Percentiles rank a stretch among this genome's conserved stretches.
Conservation (phyloP, 2,113 vertebrate species). For the Heloderma charlesbogerti region DNA sequence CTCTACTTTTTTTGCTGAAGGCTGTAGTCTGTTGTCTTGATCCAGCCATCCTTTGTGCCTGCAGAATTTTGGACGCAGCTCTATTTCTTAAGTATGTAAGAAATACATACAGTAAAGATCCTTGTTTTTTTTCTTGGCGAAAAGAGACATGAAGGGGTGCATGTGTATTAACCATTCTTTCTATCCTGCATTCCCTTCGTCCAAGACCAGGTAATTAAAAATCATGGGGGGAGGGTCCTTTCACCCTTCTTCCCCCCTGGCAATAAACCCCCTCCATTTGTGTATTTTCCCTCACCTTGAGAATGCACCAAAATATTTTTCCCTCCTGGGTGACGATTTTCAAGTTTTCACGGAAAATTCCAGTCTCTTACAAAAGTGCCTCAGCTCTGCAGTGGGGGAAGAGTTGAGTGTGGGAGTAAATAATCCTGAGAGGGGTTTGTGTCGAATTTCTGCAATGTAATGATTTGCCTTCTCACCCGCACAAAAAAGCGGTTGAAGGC, state of each 20-base stretch:
- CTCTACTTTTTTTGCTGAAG: background rate
- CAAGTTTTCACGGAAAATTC: constrained; percentile 94
- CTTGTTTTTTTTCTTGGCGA: no score
- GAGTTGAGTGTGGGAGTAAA: constrained; percentile 75
- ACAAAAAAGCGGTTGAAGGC: background rate
- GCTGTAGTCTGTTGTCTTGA: background rate
- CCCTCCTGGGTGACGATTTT: constrained; percentile 76
- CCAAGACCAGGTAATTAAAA: background rate
- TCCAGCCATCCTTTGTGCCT: background rate
- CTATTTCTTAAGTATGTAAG: background rate
- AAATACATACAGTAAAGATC: background rate
- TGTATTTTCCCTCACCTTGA: constrained; percentile 14
- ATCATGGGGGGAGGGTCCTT: background rate
- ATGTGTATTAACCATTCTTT: background rate
- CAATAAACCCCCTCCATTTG: background rate
- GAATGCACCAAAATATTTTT: constrained; percentile 48
- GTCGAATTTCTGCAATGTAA: background rate
- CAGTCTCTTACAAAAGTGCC: constrained; percentile 79
- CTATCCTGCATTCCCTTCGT: fast-evolving
- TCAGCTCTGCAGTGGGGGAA: constrained; percentile 17
- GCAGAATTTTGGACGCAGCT: background rate
- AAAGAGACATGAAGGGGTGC: no score
- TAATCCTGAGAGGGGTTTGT: constrained; percentile 72
- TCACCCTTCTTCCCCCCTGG: background rate
- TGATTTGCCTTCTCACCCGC: background rate